These are phyloP conservation scores for Chascanopsetta lugubris DNA, from an alignment of 2,113 vertebrate species.

Conservation along the genomic window DNA sequence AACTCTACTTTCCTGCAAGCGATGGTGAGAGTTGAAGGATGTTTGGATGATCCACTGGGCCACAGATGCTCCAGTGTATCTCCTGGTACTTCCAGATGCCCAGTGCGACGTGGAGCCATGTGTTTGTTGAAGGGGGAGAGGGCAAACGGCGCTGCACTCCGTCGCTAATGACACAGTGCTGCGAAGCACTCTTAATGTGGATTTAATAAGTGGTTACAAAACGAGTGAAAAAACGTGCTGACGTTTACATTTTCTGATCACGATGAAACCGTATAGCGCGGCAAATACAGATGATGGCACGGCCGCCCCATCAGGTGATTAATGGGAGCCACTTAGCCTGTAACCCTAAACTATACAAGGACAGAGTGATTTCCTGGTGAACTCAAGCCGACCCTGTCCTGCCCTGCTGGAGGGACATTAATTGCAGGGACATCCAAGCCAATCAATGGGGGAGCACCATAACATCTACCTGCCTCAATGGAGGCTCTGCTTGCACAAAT, in stretches of 20 bases:
- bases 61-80: too few species aligned
- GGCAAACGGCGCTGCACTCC: background rate
- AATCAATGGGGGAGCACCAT: background rate
- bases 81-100: too few species aligned
- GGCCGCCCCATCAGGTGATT: background rate
- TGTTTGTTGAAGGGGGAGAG: background rate
- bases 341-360: conserved; percentile 14
- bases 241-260: background rate
- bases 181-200: background rate
- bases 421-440: background rate
- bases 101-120: background rate
- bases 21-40: background rate
- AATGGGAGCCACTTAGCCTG: background rate
- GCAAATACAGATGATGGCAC: background rate
- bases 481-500: background rate
- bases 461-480: background rate
- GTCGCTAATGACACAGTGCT: background rate
- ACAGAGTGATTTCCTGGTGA: conserved; percentile 9
- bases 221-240: too few species aligned
- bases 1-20: too few species aligned
- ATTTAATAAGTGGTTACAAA: background rate
- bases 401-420: conserved; percentile 10
- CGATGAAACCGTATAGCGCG: background rate
- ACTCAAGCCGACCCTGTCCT: conserved; percentile 5
- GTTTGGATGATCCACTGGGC: background rate